Base-by-base conservation (phyloP, 1,140 invertebrate species). In the Drosophila ironensis region DNA sequence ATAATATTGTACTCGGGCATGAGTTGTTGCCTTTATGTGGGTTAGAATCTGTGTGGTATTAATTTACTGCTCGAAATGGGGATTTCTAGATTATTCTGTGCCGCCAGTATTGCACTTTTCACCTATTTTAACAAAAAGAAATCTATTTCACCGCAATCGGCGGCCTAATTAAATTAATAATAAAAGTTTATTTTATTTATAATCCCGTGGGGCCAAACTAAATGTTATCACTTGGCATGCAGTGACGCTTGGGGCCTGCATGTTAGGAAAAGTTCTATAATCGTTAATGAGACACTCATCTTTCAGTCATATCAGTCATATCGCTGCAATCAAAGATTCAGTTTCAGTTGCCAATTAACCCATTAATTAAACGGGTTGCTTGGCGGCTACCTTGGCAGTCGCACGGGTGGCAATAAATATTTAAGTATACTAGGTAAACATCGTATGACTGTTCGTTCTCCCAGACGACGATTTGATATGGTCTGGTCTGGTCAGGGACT, bases 401-500 rank as follows among this genome's bases (percentile, higher is more conserved):
- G 7, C 2, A 6, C 1, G 9, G 2, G 7, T 3, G 20, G 11
- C 53, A 14, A 46, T 46, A 61, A 12, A 24, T 28, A 7, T 6
- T 22, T 3, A 22, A 22, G 2, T 3, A 22, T n/a, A n/a, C n/a
- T n/a, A n/a, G n/a, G n/a, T 37, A 37, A 47, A 48, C 17, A 63
- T 63, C 59, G 56, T 61, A 48, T 63, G 59, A 63, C 56, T 63
- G 16, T 48, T 61, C 30, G 8, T 14, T 5, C 52, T n/a, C 16
- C 52, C 41, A 63, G 59, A 63, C 56, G 19, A 12, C 45, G 6
- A n/a, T 40, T 19, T 63, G 44, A 48, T 63, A 48, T 24, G 42
- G 33, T 61, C 42, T 63, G 37, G 24, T 9, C 48, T 30, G 12
- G 50, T 41, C 33, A 37, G 7, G n/a, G 33, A 8, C 51, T 44